Conservation (phyloP, 92 coral and sea anemone species). For the Paramuricea clavata region DNA sequence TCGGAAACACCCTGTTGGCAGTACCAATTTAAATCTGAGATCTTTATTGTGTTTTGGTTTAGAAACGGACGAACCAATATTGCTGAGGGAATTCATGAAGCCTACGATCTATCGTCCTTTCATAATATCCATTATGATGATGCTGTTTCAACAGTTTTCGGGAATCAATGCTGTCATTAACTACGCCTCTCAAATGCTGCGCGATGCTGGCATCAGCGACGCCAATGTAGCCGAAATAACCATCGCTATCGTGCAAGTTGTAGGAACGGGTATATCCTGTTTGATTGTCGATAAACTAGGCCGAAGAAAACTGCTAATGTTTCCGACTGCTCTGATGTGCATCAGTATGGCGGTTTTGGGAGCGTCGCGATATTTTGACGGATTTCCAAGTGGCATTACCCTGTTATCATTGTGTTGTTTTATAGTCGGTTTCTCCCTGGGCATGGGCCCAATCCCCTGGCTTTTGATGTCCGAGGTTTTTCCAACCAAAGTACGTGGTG, state of each 20-base stretch:
- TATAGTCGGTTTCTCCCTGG: conserved; percentile 69
- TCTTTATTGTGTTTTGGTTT: background rate
- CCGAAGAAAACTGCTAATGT: conserved; percentile 71
- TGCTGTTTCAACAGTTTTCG: conserved; percentile 89
- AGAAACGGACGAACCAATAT: conserved; percentile 9
- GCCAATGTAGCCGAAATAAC: conserved; percentile 76
- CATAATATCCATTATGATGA: conserved; percentile 65
- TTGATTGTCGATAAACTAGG: conserved; percentile 85
- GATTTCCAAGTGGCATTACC: conserved; percentile 69
- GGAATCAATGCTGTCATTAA: conserved; percentile 82
- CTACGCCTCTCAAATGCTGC: conserved; percentile 78
- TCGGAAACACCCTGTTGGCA: background rate
- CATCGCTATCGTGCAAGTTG: conserved; percentile 75
- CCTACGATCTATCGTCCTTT: conserved; percentile 80
- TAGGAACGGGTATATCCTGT: conserved; percentile 74
- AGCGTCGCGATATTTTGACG: conserved; percentile 58
- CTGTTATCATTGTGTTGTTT: conserved; percentile 66
- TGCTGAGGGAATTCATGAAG: conserved; percentile 61
- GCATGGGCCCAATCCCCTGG: conserved; percentile 97
- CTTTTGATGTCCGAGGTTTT: conserved; percentile 85
- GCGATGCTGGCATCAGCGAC: conserved; percentile 75
- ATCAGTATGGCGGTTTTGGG: conserved; percentile 75
- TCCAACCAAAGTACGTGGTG: conserved; percentile 83
- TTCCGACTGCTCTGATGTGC: conserved; percentile 74
- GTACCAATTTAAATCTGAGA: background rate